Conservation (phyloP, 1,140 invertebrate species). For the Propsilocerus akamusi region DNA sequence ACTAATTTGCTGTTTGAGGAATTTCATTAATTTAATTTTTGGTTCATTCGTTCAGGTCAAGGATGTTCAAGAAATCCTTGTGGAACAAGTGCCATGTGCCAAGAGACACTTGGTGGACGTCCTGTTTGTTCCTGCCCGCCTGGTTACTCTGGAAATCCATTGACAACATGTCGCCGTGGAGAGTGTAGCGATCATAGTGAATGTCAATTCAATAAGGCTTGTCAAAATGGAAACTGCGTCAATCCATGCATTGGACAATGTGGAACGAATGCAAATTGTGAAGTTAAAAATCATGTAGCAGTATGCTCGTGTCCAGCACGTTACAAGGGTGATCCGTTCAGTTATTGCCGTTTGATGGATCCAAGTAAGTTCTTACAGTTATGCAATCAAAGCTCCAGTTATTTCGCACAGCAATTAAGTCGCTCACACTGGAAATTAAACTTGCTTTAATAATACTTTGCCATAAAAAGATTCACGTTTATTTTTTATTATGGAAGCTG, state of each 20-base stretch:
- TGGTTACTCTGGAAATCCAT: constrained; percentile 50
- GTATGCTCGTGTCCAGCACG: constrained; percentile 68
- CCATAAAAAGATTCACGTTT: no score
- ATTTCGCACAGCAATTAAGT: no score
- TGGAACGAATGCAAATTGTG: constrained; percentile 45
- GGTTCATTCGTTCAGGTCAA: constrained; percentile 5
- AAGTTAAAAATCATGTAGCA: constrained; percentile 57
- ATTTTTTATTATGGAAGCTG: no score
- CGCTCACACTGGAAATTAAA: no score
- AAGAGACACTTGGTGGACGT: constrained; percentile 32
- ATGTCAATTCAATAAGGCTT: constrained; percentile 45
- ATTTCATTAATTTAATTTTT: neutral
- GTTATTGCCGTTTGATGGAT: constrained; percentile 35
- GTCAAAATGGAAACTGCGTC: constrained; percentile 53
- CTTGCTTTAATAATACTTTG: no score
- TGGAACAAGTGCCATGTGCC: constrained; percentile 40
- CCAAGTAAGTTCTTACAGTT: constrained; percentile 31
- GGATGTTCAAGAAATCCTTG: constrained; percentile 27
- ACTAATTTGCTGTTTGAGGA: neutral
- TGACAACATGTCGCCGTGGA: constrained; percentile 37
- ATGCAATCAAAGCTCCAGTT: no score
- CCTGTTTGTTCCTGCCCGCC: constrained; percentile 51
- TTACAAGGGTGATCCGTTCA: constrained; percentile 65
- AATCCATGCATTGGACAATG: constrained; percentile 63
- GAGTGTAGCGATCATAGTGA: constrained; percentile 40